phyloP scores from a whole-genome alignment of 2,888 invertebrate genomes.

The Nymphalis polychloros region DNA sequence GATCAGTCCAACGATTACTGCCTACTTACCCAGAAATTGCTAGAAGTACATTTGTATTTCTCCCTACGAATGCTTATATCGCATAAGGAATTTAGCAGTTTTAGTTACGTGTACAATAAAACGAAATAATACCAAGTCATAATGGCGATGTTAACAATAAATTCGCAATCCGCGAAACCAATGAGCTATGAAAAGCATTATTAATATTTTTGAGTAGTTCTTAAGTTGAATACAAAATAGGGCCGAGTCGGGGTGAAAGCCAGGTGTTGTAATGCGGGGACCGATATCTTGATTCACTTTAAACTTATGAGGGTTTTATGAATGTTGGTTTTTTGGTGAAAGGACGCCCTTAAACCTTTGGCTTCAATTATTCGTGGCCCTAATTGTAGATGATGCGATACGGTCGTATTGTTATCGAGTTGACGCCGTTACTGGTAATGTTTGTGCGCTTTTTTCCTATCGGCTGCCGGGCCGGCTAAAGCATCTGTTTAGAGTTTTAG shows the following conservation, averaged over 20 bases:
- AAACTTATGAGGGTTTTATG: slow-evolving; percentile 70
- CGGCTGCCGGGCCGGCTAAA: slow-evolving; percentile 43
- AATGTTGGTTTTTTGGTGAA: slow-evolving; percentile 64
- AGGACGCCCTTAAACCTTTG: slow-evolving; percentile 69
- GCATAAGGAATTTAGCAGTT: slow-evolving; percentile 25
- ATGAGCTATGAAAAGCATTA: slow-evolving; percentile 69
- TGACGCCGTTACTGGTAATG: slow-evolving; percentile 71
- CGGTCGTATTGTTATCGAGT: slow-evolving; percentile 63
- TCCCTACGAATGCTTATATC: slow-evolving; percentile 12
- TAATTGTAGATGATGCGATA: slow-evolving; percentile 81
- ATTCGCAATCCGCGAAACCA: slow-evolving; percentile 57
- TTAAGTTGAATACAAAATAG: slow-evolving; percentile 52
- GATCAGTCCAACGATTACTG: slow-evolving; percentile 27
- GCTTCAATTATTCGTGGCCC: slow-evolving; percentile 79
- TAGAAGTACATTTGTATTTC: slow-evolving; percentile 21
- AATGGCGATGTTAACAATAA: slow-evolving; percentile 48
- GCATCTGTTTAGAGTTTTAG: slow-evolving; percentile 55
- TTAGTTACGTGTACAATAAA: slow-evolving; percentile 46
- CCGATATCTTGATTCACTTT: slow-evolving; percentile 78
- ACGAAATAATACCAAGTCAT: slow-evolving; percentile 54
- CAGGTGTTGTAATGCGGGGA: slow-evolving; percentile 63
- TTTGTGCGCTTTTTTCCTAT: slow-evolving; percentile 58
- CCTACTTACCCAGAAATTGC: slow-evolving; percentile 4
- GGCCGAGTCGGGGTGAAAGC: slow-evolving; percentile 65
- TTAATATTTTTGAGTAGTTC: slow-evolving; percentile 66